These are phyloP conservation scores for Anser brachyrhynchus DNA, from an alignment of 2,113 vertebrate genomes.

Conservation along the genomic window DNA sequence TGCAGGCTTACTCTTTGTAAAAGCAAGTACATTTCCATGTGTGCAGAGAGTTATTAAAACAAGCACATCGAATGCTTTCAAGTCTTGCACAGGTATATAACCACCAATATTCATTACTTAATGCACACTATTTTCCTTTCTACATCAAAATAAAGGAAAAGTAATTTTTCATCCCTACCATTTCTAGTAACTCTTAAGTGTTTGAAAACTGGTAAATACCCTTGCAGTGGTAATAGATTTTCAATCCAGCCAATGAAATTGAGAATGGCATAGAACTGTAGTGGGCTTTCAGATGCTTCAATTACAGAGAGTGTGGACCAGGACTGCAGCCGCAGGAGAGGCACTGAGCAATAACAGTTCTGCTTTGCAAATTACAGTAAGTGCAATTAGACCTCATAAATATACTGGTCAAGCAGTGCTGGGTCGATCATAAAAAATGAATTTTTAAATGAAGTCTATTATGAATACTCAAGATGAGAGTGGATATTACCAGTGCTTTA, in stretches of 20 bases:
- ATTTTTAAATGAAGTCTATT: slow-evolving; percentile 5
- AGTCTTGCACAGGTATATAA: background rate
- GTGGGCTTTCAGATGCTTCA: background rate
- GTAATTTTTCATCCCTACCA: background rate
- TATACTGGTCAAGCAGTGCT: background rate
- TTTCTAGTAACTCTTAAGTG: slow-evolving; percentile 14
- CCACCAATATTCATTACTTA: background rate
- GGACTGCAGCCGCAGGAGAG: background rate
- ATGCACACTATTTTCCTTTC: background rate
- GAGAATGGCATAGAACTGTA: background rate
- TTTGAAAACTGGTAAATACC: slow-evolving; percentile 34
- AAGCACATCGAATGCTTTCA: background rate
- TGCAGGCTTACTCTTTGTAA: fast-evolving
- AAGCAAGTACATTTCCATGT: background rate
- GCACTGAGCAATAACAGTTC: background rate
- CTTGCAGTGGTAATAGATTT: background rate
- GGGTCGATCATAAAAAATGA: background rate
- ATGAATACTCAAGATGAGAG: background rate
- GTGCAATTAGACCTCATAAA: slow-evolving; percentile 32
- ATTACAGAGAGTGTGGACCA: background rate
- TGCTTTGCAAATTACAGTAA: background rate
- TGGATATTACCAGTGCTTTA: background rate
- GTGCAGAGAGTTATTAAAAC: background rate
- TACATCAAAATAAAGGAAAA: slow-evolving; percentile 4
- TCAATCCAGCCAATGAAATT: background rate